Percentiles rank a stretch among this genome's conserved stretches.
Conservation (phyloP, 2,797 vertebrate species). For the Rhinogobio ventralis region DNA sequence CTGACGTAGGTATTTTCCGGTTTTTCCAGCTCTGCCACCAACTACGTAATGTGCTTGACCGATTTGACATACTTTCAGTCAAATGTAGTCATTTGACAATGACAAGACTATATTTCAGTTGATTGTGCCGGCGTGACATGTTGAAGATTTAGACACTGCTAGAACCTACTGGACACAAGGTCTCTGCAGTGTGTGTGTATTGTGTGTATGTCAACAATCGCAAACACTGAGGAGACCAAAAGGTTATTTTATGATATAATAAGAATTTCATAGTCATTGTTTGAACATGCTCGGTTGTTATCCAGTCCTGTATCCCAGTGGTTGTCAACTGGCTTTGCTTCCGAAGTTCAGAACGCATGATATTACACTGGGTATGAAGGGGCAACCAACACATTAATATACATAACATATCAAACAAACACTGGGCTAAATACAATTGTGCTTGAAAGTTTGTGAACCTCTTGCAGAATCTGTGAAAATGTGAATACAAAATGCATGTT, state of each 20-base stretch:
- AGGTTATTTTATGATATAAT: neutral
- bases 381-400: neutral
- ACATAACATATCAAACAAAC: neutral
- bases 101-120: neutral
- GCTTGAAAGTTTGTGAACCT: too few relatives aligned
- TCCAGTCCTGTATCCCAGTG: neutral
- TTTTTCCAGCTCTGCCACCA: slow-evolving; percentile 33
- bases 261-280: neutral
- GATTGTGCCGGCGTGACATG: neutral
- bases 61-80: neutral
- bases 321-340: neutral
- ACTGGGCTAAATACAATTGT: neutral
- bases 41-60: neutral
- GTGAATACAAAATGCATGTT: too few relatives aligned
- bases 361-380: neutral
- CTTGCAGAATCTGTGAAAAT: too few relatives aligned
- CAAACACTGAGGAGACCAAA: neutral
- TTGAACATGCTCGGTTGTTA: neutral
- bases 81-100: neutral
- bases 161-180: neutral
- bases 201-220: neutral
- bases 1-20: slow-evolving; percentile 2
- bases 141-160: neutral
- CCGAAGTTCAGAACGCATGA: neutral
- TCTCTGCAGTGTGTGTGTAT: too few relatives aligned